These are phyloP conservation scores for Bombus breviceps DNA, from an alignment of 1,140 invertebrate species.

Conservation along the genomic window DNA sequence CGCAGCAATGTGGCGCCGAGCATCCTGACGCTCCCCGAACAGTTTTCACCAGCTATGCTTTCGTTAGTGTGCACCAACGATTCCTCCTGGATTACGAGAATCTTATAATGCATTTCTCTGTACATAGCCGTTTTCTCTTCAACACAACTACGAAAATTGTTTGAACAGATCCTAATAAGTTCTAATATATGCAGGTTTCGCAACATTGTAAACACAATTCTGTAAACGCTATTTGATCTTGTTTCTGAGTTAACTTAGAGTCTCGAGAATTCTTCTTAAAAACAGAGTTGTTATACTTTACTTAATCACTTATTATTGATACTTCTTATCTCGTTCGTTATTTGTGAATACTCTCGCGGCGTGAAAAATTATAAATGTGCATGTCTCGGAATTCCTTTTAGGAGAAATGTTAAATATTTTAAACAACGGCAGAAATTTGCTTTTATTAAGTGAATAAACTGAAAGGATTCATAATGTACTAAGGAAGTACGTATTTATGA, in stretches of 20 bases:
- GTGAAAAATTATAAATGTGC: no score
- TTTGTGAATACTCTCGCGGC: no score
- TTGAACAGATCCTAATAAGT: background rate
- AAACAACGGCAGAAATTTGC: background rate
- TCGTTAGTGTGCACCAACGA: constrained; percentile 34
- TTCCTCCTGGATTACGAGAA: constrained; percentile 15
- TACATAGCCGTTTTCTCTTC: background rate
- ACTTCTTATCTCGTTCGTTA: no score
- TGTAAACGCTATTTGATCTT: background rate
- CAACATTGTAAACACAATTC: background rate
- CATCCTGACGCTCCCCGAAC: constrained; percentile 62
- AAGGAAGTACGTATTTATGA: background rate
- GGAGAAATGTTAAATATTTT: background rate
- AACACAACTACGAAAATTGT: background rate
- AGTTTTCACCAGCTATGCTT: constrained; percentile 38
- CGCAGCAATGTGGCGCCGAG: constrained; percentile 72
- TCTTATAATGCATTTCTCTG: background rate
- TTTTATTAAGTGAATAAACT: background rate
- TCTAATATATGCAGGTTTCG: background rate
- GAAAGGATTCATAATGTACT: background rate
- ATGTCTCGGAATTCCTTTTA: background rate
- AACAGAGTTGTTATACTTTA: background rate
- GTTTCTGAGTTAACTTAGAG: background rate
- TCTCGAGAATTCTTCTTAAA: background rate
- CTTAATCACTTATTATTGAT: background rate